Percentiles rank a stretch among this genome's conserved stretches.
Evolutionary conservation across 2,113 vertebrate genomes (phyloP).

Genomic region (Lathamus discolor): DNA sequence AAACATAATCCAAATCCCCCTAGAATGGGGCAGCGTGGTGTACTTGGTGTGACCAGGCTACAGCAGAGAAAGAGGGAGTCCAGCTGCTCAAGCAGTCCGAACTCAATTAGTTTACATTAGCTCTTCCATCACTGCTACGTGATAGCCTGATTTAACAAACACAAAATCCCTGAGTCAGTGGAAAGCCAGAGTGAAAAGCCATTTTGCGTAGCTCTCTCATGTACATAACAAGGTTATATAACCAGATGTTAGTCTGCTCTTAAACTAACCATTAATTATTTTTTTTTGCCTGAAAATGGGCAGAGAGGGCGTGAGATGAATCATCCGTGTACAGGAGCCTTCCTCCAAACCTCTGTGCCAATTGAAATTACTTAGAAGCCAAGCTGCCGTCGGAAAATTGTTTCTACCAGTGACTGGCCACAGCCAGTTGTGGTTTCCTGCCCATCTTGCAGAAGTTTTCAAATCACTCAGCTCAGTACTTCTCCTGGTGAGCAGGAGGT

Average conservation of each 20-base stretch:
- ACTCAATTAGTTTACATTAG: slow-evolving; percentile 18
- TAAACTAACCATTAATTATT: background rate
- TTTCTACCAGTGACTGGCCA: background rate
- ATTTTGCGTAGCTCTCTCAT: slow-evolving; percentile 8
- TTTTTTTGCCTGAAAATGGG: background rate
- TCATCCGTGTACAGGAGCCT: background rate
- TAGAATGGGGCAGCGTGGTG: background rate
- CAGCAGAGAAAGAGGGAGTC: background rate
- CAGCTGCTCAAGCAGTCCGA: background rate
- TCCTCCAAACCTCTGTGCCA: background rate
- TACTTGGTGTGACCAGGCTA: background rate
- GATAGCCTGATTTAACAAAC: slow-evolving; percentile 27
- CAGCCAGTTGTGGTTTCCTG: background rate
- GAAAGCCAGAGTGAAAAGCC: slow-evolving; percentile 37
- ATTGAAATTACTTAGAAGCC: background rate
- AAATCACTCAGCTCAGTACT: background rate
- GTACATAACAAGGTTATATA: slow-evolving; percentile 30
- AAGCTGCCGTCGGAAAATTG: background rate
- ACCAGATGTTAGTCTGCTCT: slow-evolving; percentile 3
- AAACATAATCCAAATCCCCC: background rate
- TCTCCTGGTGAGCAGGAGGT: background rate
- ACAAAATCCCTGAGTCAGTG: slow-evolving; percentile 52
- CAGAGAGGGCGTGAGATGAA: background rate
- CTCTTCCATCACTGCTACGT: background rate
- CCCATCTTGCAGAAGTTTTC: background rate